Base-by-base conservation (phyloP, 2,888 invertebrate species). In the Amblyjoppa fuscipennis region DNA sequence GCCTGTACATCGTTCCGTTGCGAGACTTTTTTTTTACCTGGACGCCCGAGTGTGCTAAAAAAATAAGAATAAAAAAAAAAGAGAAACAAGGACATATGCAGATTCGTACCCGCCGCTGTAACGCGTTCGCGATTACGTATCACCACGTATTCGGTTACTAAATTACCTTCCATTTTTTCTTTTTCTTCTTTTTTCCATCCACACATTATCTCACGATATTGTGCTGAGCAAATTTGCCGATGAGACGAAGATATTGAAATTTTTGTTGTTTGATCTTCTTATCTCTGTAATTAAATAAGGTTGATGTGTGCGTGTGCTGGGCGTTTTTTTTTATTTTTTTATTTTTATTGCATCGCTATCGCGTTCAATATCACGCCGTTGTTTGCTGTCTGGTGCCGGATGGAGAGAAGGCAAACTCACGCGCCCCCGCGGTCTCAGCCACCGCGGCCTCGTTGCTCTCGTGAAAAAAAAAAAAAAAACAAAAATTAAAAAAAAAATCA, bases 371-470 rank as follows among this genome's bases (percentile, higher is more conserved):
- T 89, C 87, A 78, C 73, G 73, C 84, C 79, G 49, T 69, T 89
- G 85, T 89, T 89, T 89, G 83, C 88, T 89, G 88, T 90, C 91
- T 90, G 89, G 89, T 88, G 89, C 90, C 89, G 75, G 45, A 49
- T 45, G 69, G 53, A 45, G 49, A 20, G 28, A 13, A 41, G 45
- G 41, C 70, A 64, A 53, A 31, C 20, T 20, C 16, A 56, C 25
- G 16, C 38, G 2, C 38, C 25, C 25, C 53, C 66, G 53, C 74
- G 70, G 38, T 82, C 28, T 77, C 51, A 64, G 51, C 38, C 80
- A 66, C 53, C 59, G 66, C 51, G 38, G 38, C 28, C 66, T 41
- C 78, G 66, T 56, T 45, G 41, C 11, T 78, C 20, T 64, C 45
- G 53, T 25, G 13, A 56, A 51, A 51, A 45, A 71, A 68, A 68